These are phyloP conservation scores for Trachurus trachurus DNA, from an alignment of 2,797 vertebrate genomes.

Conservation along the genomic window DNA sequence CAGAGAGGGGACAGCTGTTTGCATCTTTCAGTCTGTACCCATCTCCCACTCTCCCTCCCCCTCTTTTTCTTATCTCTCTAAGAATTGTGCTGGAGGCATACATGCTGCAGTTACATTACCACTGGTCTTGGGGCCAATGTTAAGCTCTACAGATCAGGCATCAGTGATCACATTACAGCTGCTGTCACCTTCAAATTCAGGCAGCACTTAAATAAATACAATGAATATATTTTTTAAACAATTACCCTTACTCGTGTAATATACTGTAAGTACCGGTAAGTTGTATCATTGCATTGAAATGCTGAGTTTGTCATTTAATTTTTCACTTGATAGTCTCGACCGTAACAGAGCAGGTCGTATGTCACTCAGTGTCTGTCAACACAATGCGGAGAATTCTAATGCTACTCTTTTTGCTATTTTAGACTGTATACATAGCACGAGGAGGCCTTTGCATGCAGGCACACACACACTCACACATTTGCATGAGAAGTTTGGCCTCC, in stretches of 20 bases:
- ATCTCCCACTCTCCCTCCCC: slow-evolving; percentile 32
- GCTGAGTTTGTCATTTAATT: neutral
- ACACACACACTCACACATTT: neutral
- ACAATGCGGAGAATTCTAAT: slow-evolving; percentile 15
- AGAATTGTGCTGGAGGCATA: slow-evolving; percentile 13
- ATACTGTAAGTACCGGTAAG: too few relatives aligned
- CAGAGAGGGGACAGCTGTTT: slow-evolving; percentile 48
- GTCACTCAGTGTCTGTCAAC: slow-evolving; percentile 14
- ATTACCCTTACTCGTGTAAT: neutral
- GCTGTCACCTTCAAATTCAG: neutral
- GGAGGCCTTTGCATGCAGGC: neutral
- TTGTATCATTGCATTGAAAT: neutral
- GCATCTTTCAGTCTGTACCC: slow-evolving; percentile 45
- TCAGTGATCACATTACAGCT: slow-evolving; percentile 4
- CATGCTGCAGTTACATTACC: neutral
- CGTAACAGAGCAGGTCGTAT: neutral
- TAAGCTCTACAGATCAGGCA: neutral
- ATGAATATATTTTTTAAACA: neutral
- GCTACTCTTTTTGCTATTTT: neutral
- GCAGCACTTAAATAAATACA: neutral
- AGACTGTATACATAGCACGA: slow-evolving; percentile 21
- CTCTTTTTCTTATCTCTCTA: neutral
- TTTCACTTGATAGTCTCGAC: neutral
- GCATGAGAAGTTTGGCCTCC: neutral
- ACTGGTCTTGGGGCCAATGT: neutral